These are phyloP conservation scores for Eretmodus cyanostictus DNA, from an alignment of 2,113 vertebrate genomes.

Conservation along the genomic window DNA sequence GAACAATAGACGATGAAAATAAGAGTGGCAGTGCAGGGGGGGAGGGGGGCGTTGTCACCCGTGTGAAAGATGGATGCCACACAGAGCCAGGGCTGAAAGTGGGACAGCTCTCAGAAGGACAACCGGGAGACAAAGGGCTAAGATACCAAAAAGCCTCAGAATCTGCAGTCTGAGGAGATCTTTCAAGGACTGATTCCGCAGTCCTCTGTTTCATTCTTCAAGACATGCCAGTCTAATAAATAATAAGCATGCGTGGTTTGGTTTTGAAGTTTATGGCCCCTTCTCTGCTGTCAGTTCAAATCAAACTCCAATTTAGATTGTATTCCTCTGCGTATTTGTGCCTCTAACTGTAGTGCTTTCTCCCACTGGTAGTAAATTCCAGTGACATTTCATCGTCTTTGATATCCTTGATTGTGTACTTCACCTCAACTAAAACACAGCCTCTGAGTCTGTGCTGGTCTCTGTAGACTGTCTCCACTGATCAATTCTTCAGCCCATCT, in stretches of 20 bases:
- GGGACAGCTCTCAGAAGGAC: conserved; percentile 64
- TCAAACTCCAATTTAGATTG: background rate
- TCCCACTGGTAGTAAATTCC: conserved; percentile 12
- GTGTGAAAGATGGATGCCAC: conserved; percentile 59
- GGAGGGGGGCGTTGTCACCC: background rate
- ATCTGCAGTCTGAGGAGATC: background rate
- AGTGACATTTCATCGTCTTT: conserved; percentile 40
- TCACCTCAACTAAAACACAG: conserved; percentile 28
- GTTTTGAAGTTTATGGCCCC: background rate
- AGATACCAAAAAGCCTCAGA: background rate
- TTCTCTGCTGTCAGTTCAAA: background rate
- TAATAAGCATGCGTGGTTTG: background rate
- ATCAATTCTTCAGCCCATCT: conserved; percentile 57
- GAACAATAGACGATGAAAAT: conserved; percentile 50
- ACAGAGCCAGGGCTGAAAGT: conserved; percentile 45
- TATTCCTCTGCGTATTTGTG: background rate
- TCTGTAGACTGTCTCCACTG: conserved; percentile 32
- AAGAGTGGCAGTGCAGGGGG: conserved; percentile 18
- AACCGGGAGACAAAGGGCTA: background rate
- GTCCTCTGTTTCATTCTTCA: background rate
- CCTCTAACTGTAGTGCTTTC: background rate
- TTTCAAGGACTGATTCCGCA: conserved; percentile 8
- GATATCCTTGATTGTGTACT: conserved; percentile 42
- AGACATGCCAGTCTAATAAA: background rate
- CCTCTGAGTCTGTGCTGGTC: conserved; percentile 16